These are phyloP conservation scores for Acromyrmex echinatior DNA, from an alignment of 1,140 invertebrate genomes.

Conservation along the genomic window DNA sequence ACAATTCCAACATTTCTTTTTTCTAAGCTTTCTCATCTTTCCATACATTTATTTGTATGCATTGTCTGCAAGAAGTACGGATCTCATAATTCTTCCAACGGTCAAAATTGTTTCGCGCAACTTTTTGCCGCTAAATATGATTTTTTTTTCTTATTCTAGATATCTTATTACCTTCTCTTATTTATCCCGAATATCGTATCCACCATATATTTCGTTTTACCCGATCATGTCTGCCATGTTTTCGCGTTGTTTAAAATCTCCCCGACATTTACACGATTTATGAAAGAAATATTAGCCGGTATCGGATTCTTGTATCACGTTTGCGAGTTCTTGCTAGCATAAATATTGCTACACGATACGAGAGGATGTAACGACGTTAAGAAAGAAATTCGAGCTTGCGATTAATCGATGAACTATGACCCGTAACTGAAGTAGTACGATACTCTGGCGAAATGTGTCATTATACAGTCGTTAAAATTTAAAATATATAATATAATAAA, in stretches of 20 bases:
- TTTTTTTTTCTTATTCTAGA: neutral
- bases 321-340: slow-evolving; percentile 43
- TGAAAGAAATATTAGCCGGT: slow-evolving; percentile 73
- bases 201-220: slow-evolving; percentile 25
- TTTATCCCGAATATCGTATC: slow-evolving; percentile 23
- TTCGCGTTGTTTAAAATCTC: slow-evolving; percentile 65
- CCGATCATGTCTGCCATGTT: slow-evolving; percentile 33
- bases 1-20: neutral
- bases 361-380: slow-evolving; percentile 29
- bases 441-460: neutral
- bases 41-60: neutral
- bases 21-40: neutral
- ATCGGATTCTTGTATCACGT: slow-evolving; percentile 58
- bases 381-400: slow-evolving; percentile 60
- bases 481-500: neutral
- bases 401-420: slow-evolving; percentile 57
- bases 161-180: slow-evolving; percentile 32
- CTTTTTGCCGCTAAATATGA: neutral
- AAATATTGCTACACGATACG: slow-evolving; percentile 55
- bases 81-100: neutral
- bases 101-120: neutral
- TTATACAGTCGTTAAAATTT: neutral
- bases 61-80: neutral
- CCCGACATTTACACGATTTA: slow-evolving; percentile 42
- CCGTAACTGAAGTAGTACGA: neutral